Percentiles rank a stretch among this genome's conserved stretches.
Conservation (phyloP, 2,113 vertebrate genomes). For the Eublepharis macularius region DNA sequence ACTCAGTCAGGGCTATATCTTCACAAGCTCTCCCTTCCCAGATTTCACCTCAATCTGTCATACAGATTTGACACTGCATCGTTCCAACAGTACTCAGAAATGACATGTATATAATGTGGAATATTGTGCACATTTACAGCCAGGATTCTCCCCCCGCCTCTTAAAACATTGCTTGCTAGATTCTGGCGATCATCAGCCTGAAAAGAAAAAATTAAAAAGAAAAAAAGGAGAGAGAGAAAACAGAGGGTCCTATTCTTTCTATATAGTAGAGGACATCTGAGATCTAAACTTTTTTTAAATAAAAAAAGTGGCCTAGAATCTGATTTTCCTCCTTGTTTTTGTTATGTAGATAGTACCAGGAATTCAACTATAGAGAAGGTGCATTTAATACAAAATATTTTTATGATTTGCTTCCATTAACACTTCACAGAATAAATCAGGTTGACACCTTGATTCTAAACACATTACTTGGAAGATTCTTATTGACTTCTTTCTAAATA, state of each 20-base stretch:
- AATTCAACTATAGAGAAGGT: background rate
- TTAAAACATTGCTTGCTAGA: conserved; percentile 66
- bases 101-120: conserved; percentile 99
- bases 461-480: background rate
- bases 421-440: conserved; percentile 66
- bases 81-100: conserved; percentile 89
- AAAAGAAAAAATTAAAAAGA: conserved; percentile 24
- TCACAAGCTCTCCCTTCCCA: conserved; percentile 86
- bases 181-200: conserved; percentile 63
- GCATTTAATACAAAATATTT: conserved; percentile 38
- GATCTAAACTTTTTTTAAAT: conserved; percentile 46
- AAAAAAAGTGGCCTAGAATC: conserved; percentile 8
- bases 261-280: background rate
- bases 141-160: conserved; percentile 68
- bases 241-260: conserved; percentile 49
- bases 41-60: conserved; percentile 99
- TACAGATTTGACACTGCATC: conserved; percentile 97
- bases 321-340: conserved; percentile 34
- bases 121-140: conserved; percentile 99
- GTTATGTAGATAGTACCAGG: conserved; percentile 38
- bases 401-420: conserved; percentile 64
- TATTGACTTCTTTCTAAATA: background rate
- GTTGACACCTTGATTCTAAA: conserved; percentile 24
- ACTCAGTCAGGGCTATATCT: conserved; percentile 85
- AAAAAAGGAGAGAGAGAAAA: background rate